Conservation (phyloP, 2,888 invertebrate genomes). For the Myopa testacea region DNA sequence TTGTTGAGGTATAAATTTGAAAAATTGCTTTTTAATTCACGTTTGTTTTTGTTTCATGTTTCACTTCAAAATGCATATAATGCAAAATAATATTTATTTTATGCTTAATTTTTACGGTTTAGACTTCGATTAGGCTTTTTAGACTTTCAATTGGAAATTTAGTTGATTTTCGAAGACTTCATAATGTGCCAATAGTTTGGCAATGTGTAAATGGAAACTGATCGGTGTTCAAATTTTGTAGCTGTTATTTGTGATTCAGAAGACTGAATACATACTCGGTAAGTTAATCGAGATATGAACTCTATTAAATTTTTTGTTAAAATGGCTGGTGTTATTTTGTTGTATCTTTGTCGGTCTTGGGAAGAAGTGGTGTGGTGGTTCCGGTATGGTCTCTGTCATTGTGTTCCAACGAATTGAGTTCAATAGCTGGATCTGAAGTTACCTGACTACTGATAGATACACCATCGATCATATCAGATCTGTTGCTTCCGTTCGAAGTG, state of each 20-base stretch:
- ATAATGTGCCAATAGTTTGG: background rate
- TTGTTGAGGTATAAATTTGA: constrained; percentile 48
- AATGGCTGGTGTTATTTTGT: constrained; percentile 52
- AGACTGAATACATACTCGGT: background rate
- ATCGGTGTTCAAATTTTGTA: constrained; percentile 1
- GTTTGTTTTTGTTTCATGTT: constrained; percentile 6
- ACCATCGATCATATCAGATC: constrained; percentile 56
- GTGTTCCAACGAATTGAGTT: constrained; percentile 53
- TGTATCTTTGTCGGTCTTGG: constrained; percentile 48
- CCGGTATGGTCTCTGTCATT: constrained; percentile 50
- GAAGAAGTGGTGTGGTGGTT: constrained; percentile 58
- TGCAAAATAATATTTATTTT: background rate
- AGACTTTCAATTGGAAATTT: background rate
- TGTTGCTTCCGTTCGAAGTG: constrained; percentile 51
- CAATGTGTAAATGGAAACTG: background rate
- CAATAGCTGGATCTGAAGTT: constrained; percentile 57
- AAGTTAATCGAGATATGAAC: background rate
- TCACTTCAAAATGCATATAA: background rate
- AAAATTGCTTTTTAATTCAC: constrained; percentile 38
- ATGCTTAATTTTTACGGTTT: background rate
- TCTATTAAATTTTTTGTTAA: constrained; percentile 47
- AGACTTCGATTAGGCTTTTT: background rate
- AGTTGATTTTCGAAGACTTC: background rate
- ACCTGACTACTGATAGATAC: constrained; percentile 60
- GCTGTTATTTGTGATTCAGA: constrained; percentile 8